These are phyloP conservation scores for Hymenopus coronatus DNA, from an alignment of 2,888 invertebrate species.

Conservation along the genomic window DNA sequence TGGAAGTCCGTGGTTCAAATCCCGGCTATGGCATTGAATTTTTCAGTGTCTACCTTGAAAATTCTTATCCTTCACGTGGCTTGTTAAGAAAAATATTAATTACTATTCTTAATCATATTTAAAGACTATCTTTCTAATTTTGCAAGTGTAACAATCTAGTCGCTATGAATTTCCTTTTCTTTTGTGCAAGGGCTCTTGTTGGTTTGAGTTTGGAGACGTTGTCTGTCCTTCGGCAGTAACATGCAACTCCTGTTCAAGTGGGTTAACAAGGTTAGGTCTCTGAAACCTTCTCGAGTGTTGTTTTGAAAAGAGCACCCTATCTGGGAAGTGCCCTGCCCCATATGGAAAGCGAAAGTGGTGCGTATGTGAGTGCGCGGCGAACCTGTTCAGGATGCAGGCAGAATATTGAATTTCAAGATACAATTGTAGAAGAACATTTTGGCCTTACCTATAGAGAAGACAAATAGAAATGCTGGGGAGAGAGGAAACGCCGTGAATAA, in stretches of 20 bases:
- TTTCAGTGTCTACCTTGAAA: too few species aligned
- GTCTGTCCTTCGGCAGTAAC: not conserved
- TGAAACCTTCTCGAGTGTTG: not conserved
- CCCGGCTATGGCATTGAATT: too few species aligned
- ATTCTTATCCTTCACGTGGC: too few species aligned
- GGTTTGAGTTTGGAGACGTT: not conserved
- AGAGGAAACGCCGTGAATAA: not conserved
- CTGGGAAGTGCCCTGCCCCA: not conserved
- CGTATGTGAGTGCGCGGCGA: not conserved
- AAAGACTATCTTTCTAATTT: not conserved
- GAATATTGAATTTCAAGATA: not conserved
- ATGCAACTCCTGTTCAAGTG: not conserved
- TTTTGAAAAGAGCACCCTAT: not conserved
- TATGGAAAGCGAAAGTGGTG: not conserved
- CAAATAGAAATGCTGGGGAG: not conserved
- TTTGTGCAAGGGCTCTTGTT: not conserved
- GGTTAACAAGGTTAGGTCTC: not conserved
- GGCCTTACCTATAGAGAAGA: not conserved
- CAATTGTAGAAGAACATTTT: not conserved
- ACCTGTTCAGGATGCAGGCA: not conserved
- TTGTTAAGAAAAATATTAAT: too few species aligned
- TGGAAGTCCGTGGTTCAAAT: too few species aligned
- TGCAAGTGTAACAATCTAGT: not conserved
- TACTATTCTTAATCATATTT: too few species aligned
- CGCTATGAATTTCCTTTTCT: not conserved